Conservation (phyloP, 2,797 vertebrate species). For the Sciaenops ocellatus region DNA sequence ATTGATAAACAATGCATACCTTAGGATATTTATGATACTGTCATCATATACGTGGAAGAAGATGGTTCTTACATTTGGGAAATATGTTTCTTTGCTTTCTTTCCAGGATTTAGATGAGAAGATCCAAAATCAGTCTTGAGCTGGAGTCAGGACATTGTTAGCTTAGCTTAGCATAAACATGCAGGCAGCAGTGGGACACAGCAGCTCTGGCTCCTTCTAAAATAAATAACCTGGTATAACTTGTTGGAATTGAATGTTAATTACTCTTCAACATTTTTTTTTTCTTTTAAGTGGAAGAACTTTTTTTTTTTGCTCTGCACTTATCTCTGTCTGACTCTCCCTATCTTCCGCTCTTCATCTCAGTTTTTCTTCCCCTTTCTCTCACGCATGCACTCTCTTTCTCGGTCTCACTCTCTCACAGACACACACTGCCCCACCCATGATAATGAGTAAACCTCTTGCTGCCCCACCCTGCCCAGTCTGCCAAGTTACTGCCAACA, state of each 20-base stretch:
- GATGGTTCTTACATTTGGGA: background rate
- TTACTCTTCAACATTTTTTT: background rate
- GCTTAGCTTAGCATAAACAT: too few relatives aligned
- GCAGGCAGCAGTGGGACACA: background rate
- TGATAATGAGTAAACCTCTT: conserved; percentile 82
- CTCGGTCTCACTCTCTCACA: conserved; percentile 30
- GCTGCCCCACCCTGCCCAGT: conserved; percentile 75
- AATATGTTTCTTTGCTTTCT: background rate
- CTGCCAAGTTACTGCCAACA: conserved; percentile 82
- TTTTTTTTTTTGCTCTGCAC: background rate
- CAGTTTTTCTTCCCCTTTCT: conserved; percentile 34
- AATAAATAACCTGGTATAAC: background rate
- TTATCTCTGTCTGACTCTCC: conserved; percentile 37
- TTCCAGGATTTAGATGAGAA: background rate
- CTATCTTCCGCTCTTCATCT: conserved; percentile 39
- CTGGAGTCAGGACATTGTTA: too few relatives aligned
- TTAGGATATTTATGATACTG: background rate
- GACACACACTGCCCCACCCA: conserved; percentile 74
- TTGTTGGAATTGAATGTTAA: background rate
- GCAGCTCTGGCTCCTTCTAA: background rate
- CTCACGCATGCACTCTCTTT: conserved; percentile 39
- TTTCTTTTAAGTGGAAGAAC: background rate
- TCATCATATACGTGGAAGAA: background rate
- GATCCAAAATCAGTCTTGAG: background rate
- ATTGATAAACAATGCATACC: too few relatives aligned